Evolutionary conservation across 2,797 vertebrate genomes (phyloP), one percentile per base, ranked within the genome.

Genomic region (Myotis findleyi): DNA sequence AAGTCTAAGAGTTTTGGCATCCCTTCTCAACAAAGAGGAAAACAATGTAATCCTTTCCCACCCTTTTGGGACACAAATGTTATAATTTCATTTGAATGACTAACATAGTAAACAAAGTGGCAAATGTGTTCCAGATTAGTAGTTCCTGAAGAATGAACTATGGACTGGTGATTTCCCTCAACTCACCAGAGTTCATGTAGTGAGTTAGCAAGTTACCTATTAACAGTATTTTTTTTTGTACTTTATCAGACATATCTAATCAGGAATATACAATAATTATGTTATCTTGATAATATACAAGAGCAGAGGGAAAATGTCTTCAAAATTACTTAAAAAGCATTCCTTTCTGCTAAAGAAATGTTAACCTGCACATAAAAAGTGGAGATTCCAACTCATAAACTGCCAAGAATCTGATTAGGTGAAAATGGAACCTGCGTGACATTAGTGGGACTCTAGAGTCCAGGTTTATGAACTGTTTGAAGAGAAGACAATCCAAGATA

Each of bases 201-300:
- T 47, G 25, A 77, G 41, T 71, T 83, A 86, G 36, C 41, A 88
- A 62, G n/a, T 77, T 85, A 85, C 16, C 41, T 69, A 77, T 64
- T 51, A 77, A 69, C 8, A 64, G 41, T 30, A n/a, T 21, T 13
- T 86, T 36, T 85, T 57, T 88, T 80, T 81, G n/a, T 14, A 53
- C n/a, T 66, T 27, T 59, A 76, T 90, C 79, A 91, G 30, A 69
- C 41, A 47, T 16, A 95, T 51, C 51, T 89, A 80, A 92, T 85
- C n/a, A 75, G 53, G 27, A 92, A 49, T 44, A 72, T 20, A 75
- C 6, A 73, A 80, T 47, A 80, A 38, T 80, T 6, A 10, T 71
- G 38, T 25, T 55, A 79, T 77, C 25, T 89, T 51, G 13, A 68
- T n/a, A 81, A 47, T 7, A 76, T 18, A 84, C 5, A 69, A 73